phyloP scores from a whole-genome alignment of 2,888 invertebrate genomes.

The Tetramorium bicarinatum region DNA sequence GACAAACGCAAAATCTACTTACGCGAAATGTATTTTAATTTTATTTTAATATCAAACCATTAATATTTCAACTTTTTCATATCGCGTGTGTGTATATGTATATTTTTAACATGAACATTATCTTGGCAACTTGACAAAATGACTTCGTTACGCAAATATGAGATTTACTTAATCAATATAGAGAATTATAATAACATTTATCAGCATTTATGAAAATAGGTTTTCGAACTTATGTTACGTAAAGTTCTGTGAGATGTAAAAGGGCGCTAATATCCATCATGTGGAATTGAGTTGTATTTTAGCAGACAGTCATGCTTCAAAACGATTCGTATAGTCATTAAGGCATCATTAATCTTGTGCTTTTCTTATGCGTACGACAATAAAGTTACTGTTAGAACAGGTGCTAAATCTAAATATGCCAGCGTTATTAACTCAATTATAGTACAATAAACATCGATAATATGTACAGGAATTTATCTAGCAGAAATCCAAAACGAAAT shows the following conservation, averaged over 20 bases:
- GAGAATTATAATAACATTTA: neutral
- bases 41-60: neutral
- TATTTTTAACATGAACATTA: neutral
- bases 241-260: conserved; percentile 33
- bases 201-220: conserved; percentile 11
- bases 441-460: conserved; percentile 9
- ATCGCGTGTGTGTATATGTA: neutral
- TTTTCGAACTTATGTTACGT: neutral
- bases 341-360: conserved; percentile 82
- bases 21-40: neutral
- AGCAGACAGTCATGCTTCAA: conserved; percentile 74
- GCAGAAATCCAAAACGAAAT: neutral
- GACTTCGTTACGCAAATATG: neutral
- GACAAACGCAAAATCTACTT: neutral
- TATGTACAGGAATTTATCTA: neutral
- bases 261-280: conserved; percentile 57
- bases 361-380: conserved; percentile 73
- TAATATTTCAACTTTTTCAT: neutral
- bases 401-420: conserved; percentile 62
- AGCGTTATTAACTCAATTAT: conserved; percentile 47
- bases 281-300: conserved; percentile 78
- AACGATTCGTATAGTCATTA: conserved; percentile 82
- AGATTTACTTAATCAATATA: neutral
- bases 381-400: conserved; percentile 76
- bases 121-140: neutral